These are phyloP conservation scores for Epizoanthus ramosus DNA, from an alignment of 92 coral and sea anemone genomes.

Conservation along the genomic window DNA sequence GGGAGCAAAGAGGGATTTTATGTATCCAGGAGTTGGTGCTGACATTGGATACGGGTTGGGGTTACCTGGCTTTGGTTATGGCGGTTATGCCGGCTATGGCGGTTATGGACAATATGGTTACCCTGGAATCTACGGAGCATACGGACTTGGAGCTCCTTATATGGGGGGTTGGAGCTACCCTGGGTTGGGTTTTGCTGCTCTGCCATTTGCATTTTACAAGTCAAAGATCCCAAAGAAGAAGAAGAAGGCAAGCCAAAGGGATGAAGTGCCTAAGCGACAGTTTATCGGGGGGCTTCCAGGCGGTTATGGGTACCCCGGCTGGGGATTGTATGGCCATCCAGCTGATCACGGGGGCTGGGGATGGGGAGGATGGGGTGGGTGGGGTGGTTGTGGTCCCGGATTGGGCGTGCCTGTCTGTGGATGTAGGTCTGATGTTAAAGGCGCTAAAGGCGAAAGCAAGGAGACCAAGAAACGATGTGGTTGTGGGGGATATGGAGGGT, in stretches of 20 bases:
- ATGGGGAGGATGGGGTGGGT: constrained; percentile 56
- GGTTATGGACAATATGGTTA: constrained; percentile 4
- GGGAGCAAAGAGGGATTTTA: constrained; percentile 34
- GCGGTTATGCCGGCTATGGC: background rate
- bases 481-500: constrained; percentile 14
- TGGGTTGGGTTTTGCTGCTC: constrained; percentile 21
- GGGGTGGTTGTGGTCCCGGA: constrained; percentile 52
- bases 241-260: constrained; percentile 59
- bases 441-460: constrained; percentile 32
- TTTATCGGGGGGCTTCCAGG: constrained; percentile 57
- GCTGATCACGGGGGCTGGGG: constrained; percentile 59
- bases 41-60: constrained; percentile 53
- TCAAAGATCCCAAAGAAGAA: constrained; percentile 71
- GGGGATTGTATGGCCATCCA: constrained; percentile 85
- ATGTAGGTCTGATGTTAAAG: constrained; percentile 54
- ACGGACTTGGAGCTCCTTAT: constrained; percentile 38
- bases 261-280: constrained; percentile 70
- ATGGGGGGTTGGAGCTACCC: constrained; percentile 9
- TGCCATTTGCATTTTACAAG: constrained; percentile 52
- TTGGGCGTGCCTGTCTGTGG: constrained; percentile 47
- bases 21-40: constrained; percentile 47
- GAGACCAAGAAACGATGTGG: constrained; percentile 58
- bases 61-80: constrained; percentile 42
- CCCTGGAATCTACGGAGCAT: constrained; percentile 34
- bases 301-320: constrained; percentile 89